A percentile compares a stretch with the other conserved stretches of the same genome.
phyloP scores from a whole-genome alignment of 2,888 invertebrate genomes.

The Drosophila mimica region DNA sequence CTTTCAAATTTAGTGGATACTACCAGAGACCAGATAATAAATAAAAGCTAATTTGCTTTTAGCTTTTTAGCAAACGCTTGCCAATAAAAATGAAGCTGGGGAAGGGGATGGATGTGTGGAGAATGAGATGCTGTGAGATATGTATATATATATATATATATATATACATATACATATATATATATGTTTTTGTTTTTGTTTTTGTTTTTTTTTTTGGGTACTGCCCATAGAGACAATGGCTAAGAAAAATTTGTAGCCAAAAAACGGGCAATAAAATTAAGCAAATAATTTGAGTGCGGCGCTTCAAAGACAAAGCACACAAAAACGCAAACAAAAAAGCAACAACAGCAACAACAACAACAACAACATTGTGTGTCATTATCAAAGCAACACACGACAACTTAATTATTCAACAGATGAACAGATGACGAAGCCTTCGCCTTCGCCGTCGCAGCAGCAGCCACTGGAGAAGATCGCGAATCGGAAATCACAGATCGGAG shows the following conservation, averaged over 20 bases:
- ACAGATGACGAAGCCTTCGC: constrained; percentile 36
- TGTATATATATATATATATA: background rate
- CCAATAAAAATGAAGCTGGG: background rate
- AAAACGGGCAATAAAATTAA: constrained; percentile 65
- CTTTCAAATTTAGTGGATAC: too few species aligned
- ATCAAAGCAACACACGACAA: constrained; percentile 67
- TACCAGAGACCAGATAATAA: constrained; percentile 60
- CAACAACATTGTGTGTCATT: constrained; percentile 43
- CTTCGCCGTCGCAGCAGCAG: constrained; percentile 9
- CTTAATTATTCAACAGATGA: constrained; percentile 70
- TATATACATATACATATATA: background rate
- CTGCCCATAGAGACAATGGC: constrained; percentile 37
- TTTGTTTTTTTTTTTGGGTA: constrained; percentile 20
- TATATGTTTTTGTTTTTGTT: background rate
- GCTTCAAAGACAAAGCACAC: constrained; percentile 55
- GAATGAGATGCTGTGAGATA: constrained; percentile 5
- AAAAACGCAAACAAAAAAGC: constrained; percentile 41
- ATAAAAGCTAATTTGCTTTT: constrained; percentile 70
- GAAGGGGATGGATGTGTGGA: background rate
- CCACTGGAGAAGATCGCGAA: constrained; percentile 19
- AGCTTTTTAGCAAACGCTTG: constrained; percentile 49
- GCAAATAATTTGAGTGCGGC: constrained; percentile 66
- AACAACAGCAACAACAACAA: constrained; percentile 9
- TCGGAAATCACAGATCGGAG: constrained; percentile 23
- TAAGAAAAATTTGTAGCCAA: constrained; percentile 32